Conservation (phyloP, 2,797 vertebrate species). For the Acipenser ruthenus region DNA sequence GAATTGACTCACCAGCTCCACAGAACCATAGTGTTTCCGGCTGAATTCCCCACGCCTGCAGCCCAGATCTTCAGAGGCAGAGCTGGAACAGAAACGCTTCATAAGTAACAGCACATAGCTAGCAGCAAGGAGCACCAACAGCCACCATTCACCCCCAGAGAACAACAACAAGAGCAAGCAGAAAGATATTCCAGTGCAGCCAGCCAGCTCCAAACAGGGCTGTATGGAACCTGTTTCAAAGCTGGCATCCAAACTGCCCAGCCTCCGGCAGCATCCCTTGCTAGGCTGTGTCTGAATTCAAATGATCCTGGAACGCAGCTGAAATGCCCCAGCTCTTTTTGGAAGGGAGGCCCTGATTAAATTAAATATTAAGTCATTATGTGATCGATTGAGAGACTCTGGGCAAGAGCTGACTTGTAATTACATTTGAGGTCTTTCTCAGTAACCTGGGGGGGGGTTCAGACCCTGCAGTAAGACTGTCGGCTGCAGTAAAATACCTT, state of each 20-base stretch:
- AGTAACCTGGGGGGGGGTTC: slow-evolving; percentile 10
- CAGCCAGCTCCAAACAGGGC: no score
- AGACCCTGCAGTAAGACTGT: background rate
- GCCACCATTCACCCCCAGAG: slow-evolving; percentile 17
- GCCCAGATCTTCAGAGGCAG: slow-evolving; percentile 96
- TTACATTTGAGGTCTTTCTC: slow-evolving; percentile 17
- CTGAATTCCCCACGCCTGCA: slow-evolving; percentile 97
- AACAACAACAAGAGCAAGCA: background rate
- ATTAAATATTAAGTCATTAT: slow-evolving; percentile 52
- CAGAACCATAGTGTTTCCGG: slow-evolving; percentile 96
- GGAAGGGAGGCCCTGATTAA: slow-evolving; percentile 51
- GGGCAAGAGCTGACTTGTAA: slow-evolving; percentile 39
- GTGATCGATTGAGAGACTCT: slow-evolving; percentile 47
- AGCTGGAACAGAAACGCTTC: slow-evolving; percentile 81
- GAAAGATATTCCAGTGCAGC: slow-evolving; percentile 24
- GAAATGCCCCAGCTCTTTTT: slow-evolving; percentile 39
- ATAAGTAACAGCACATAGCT: slow-evolving; percentile 46
- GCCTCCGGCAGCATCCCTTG: slow-evolving; percentile 28
- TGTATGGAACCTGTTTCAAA: slow-evolving; percentile 4
- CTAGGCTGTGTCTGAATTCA: slow-evolving; percentile 29
- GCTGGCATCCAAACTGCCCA: slow-evolving; percentile 16
- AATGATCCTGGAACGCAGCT: slow-evolving; percentile 34
- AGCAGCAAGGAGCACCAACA: slow-evolving; percentile 20
- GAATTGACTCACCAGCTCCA: slow-evolving; percentile 85
- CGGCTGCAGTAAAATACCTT: slow-evolving; percentile 7